A percentile compares a stretch with the other conserved stretches of the same genome.
These are phyloP conservation scores for Aythya baeri DNA, from an alignment of 2,113 vertebrate genomes.

Conservation along the genomic window DNA sequence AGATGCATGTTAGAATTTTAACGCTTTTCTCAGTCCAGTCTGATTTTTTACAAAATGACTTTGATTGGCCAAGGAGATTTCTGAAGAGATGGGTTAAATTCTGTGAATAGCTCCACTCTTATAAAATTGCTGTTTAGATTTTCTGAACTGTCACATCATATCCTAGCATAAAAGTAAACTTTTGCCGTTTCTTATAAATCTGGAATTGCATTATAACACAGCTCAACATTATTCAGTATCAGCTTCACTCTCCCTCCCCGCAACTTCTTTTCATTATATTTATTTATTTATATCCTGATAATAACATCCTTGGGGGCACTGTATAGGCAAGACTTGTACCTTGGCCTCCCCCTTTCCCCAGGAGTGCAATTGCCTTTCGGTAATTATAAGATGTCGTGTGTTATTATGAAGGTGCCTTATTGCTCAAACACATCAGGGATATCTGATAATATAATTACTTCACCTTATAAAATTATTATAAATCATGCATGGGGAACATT, in stretches of 20 bases:
- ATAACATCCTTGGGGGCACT: constrained; percentile 76
- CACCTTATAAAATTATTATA: constrained; percentile 74
- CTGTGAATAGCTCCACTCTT: constrained; percentile 45
- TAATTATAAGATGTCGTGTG: constrained; percentile 79
- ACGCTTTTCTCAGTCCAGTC: not conserved
- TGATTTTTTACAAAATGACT: constrained; percentile 39
- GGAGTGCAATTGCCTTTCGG: constrained; percentile 69
- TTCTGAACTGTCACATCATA: constrained; percentile 61
- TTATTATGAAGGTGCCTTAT: constrained; percentile 76
- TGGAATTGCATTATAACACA: constrained; percentile 62
- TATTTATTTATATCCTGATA: constrained; percentile 70
- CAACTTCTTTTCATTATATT: constrained; percentile 29
- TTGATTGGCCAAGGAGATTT: constrained; percentile 32
- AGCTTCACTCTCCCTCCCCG: not conserved
- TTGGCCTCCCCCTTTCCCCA: constrained; percentile 68
- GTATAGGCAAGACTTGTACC: constrained; percentile 67
- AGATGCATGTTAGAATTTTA: not conserved
- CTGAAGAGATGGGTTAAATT: constrained; percentile 34
- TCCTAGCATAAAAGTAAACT: constrained; percentile 60
- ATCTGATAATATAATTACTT: constrained; percentile 80
- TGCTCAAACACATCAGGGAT: constrained; percentile 71
- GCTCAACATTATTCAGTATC: constrained; percentile 56
- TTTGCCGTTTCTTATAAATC: constrained; percentile 73
- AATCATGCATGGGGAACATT: constrained; percentile 67
- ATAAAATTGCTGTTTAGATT: constrained; percentile 68